Conservation (phyloP, 2,113 vertebrate genomes). For the Megatriorchis doriae region DNA sequence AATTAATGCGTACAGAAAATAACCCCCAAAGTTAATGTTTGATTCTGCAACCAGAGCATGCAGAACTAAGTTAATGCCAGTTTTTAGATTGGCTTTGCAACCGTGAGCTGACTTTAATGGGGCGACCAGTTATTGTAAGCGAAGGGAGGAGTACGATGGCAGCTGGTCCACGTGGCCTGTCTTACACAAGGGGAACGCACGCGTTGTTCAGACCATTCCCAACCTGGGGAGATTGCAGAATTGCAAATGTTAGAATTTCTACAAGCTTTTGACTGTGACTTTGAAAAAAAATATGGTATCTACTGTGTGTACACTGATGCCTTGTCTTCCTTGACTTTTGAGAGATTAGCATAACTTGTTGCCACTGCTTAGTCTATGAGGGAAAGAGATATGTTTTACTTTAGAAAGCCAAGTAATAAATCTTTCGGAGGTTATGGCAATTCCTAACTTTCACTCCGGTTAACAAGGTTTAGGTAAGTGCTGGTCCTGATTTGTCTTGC, state of each 20-base stretch:
- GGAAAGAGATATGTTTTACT: not conserved
- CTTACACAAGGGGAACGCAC: fast-evolving
- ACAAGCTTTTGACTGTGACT: not conserved
- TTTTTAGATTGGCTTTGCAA: not conserved
- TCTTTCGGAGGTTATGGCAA: not conserved
- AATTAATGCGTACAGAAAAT: not conserved
- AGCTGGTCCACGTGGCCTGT: not conserved
- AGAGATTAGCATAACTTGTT: not conserved
- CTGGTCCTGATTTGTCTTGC: not conserved
- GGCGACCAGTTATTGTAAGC: fast-evolving
- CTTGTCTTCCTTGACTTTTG: not conserved
- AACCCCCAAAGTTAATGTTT: not conserved
- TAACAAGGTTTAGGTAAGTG: not conserved
- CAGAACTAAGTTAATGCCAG: not conserved
- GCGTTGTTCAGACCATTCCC: not conserved
- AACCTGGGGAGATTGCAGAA: not conserved
- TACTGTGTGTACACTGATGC: not conserved
- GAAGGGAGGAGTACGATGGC: not conserved
- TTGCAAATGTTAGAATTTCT: not conserved
- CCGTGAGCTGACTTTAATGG: not conserved
- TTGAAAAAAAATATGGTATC: no score
- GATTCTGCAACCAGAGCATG: not conserved
- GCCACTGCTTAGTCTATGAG: not conserved
- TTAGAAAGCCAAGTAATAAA: not conserved
- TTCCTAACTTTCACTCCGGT: not conserved